Percentiles rank a stretch among this genome's conserved stretches.
phyloP scores from a whole-genome alignment of 1,140 invertebrate genomes.

The Drosophila lacteicornis region DNA sequence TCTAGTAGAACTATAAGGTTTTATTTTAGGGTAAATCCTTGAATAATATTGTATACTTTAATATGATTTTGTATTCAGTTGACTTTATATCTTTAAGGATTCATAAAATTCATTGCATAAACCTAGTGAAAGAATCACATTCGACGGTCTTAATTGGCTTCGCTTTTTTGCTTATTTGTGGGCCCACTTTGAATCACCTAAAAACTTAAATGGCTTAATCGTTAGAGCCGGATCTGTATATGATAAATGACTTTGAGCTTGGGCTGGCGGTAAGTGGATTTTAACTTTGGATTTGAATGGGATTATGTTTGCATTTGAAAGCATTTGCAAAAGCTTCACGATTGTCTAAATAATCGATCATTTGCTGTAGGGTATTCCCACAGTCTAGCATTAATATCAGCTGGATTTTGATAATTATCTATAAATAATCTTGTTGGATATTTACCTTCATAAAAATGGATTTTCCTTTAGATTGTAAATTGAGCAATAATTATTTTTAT shows the following conservation, averaged over 20 bases:
- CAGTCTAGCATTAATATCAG: slow-evolving; percentile 7
- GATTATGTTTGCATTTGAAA: slow-evolving; percentile 4
- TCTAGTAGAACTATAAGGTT: background rate
- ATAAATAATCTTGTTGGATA: too few relatives aligned
- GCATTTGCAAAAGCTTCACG: background rate
- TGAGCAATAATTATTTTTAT: background rate
- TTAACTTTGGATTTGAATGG: background rate
- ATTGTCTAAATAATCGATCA: background rate
- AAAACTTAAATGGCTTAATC: background rate
- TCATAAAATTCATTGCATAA: background rate
- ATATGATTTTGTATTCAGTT: background rate
- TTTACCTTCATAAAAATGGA: too few relatives aligned
- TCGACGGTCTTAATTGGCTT: background rate
- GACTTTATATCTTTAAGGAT: background rate
- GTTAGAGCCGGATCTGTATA: slow-evolving; percentile 7
- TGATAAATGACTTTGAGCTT: slow-evolving; percentile 6
- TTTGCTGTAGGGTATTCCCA: background rate
- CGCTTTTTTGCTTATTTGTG: background rate
- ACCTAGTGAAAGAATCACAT: background rate
- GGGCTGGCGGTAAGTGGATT: slow-evolving; percentile 8
- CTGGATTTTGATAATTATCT: background rate
- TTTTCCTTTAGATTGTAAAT: background rate
- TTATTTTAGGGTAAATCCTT: background rate
- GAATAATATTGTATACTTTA: too few relatives aligned
- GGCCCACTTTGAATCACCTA: background rate